phyloP scores from a whole-genome alignment of 2,113 vertebrate genomes.

The Engystomops pustulosus region DNA sequence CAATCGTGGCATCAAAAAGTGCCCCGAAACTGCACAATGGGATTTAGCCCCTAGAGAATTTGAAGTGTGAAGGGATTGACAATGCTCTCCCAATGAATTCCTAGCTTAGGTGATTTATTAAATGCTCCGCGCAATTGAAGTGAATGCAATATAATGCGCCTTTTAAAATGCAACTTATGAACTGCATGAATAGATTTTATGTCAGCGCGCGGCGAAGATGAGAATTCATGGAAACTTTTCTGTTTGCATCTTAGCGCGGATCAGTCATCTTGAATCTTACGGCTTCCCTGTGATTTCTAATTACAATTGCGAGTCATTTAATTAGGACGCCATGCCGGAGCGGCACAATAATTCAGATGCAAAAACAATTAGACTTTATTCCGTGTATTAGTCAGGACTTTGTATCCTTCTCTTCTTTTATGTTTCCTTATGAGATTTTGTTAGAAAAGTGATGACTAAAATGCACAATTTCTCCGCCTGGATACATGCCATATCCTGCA shows the following conservation, averaged over 20 bases:
- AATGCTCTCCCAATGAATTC: background rate
- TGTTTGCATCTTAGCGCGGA: constrained; percentile 1
- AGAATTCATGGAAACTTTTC: constrained; percentile 35
- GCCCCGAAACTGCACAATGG: no score
- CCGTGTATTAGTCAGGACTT: constrained; percentile 1
- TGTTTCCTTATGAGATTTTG: constrained; percentile 1
- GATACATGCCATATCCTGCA: constrained; percentile 38
- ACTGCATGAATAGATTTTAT: constrained; percentile 35
- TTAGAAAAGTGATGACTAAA: constrained; percentile 49
- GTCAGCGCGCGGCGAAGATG: background rate
- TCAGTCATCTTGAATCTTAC: constrained; percentile 37
- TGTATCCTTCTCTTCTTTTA: background rate
- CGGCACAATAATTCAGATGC: constrained; percentile 36
- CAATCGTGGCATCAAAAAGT: no score
- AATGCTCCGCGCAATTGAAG: background rate
- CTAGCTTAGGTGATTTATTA: background rate
- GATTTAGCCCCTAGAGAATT: no score
- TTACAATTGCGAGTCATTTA: constrained; percentile 47
- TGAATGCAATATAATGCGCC: constrained; percentile 8
- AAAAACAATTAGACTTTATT: constrained; percentile 49
- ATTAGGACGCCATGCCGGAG: constrained; percentile 41
- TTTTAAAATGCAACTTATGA: constrained; percentile 24
- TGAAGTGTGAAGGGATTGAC: no score
- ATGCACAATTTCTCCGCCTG: constrained; percentile 51
- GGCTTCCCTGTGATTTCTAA: constrained; percentile 53